Evolutionary conservation across 2,888 invertebrate genomes (phyloP).

Genomic region (Oegoconia quadripuncta): DNA sequence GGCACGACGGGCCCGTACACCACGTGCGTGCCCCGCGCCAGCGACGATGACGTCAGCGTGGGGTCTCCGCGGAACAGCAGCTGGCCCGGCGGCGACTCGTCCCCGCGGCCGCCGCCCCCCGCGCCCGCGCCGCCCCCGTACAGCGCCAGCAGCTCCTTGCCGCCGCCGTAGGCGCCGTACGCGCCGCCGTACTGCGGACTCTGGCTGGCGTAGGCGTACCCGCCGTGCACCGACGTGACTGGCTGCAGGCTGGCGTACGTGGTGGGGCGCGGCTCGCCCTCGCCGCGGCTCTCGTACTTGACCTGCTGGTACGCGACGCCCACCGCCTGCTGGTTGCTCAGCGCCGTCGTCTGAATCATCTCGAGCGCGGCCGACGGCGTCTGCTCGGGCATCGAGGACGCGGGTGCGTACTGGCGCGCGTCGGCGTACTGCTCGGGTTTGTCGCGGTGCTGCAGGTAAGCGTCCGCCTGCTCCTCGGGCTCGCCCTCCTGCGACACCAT

Average conservation of each 20-base stretch:
- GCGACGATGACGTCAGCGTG: constrained; percentile 82
- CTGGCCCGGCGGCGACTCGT: constrained; percentile 77
- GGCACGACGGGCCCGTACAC: constrained; percentile 66
- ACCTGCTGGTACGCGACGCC: constrained; percentile 65
- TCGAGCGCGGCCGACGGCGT: constrained; percentile 22
- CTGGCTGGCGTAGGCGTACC: constrained; percentile 27
- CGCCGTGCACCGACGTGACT: constrained; percentile 72
- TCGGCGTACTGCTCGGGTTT: constrained; percentile 28
- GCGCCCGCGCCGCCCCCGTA: constrained; percentile 40
- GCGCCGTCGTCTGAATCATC: constrained; percentile 38
- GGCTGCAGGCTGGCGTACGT: constrained; percentile 83
- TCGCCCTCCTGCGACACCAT: constrained; percentile 54
- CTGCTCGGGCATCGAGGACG: constrained; percentile 33
- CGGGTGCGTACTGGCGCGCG: constrained; percentile 52
- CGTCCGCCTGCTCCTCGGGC: constrained; percentile 51
- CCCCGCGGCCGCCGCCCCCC: constrained; percentile 47
- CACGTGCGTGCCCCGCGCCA: constrained; percentile 72
- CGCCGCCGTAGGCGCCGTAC: constrained; percentile 31
- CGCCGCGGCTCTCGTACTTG: constrained; percentile 67
- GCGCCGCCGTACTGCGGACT: constrained; percentile 52
- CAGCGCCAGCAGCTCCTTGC: constrained; percentile 34
- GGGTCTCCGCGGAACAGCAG: constrained; percentile 83
- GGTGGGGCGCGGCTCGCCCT: constrained; percentile 48
- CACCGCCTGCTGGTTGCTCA: constrained; percentile 61
- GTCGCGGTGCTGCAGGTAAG: constrained; percentile 43